phyloP scores from a whole-genome alignment of 2,888 invertebrate genomes.

The Melieria crassipennis region DNA sequence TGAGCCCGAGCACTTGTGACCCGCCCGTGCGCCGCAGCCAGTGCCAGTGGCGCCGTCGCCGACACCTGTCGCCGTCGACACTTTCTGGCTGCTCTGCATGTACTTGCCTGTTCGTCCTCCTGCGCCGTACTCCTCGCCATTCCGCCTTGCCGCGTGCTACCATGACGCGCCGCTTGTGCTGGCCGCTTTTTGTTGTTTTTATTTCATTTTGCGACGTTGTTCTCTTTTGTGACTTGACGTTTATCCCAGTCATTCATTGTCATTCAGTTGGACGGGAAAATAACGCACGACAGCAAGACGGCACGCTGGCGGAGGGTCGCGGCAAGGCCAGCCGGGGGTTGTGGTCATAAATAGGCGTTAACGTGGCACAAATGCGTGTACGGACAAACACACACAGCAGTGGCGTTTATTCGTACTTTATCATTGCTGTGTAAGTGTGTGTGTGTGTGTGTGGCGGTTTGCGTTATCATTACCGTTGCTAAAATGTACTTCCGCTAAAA shows the following conservation, averaged over 20 bases:
- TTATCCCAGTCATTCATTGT: constrained; percentile 37
- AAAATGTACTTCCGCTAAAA: neutral
- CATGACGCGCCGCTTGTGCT: constrained; percentile 41
- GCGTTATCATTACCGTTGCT: neutral
- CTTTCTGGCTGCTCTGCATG: constrained; percentile 22
- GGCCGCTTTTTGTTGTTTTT: neutral
- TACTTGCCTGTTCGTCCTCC: neutral
- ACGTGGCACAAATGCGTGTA: constrained; percentile 34
- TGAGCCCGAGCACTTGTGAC: neutral
- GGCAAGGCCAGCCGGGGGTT: constrained; percentile 2
- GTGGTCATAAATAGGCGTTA: constrained; percentile 45
- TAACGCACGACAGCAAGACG: constrained; percentile 8
- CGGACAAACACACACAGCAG: neutral
- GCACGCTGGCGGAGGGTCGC: neutral
- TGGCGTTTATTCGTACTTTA: neutral
- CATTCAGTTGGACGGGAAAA: constrained; percentile 36
- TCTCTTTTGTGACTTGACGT: constrained; percentile 33
- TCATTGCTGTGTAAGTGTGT: neutral
- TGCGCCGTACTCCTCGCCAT: neutral
- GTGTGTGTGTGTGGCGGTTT: neutral
- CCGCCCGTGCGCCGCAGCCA: neutral
- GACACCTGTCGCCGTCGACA: constrained; percentile 3
- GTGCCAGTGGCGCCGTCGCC: neutral
- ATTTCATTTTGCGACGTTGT: constrained; percentile 23
- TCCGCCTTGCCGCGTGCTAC: constrained; percentile 40